phyloP scores from a whole-genome alignment of 1,140 invertebrate genomes.

The Atta texana region DNA sequence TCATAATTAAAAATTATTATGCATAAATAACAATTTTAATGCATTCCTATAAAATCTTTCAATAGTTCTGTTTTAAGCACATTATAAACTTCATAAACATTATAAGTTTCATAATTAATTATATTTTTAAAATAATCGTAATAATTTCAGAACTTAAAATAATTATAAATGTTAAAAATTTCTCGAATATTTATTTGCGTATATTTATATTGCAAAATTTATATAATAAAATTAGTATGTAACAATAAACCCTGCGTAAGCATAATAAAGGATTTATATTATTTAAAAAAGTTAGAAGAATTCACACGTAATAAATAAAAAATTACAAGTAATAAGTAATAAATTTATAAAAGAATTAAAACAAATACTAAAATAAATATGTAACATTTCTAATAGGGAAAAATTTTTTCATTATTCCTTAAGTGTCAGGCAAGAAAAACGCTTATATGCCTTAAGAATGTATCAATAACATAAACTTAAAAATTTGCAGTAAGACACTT shows the following conservation, averaged over 20 bases:
- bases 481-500: too few species aligned
- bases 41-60: conserved; percentile 21
- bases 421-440: too few species aligned
- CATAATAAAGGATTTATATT: conserved; percentile 22
- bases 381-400: not conserved
- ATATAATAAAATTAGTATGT: conserved; percentile 14
- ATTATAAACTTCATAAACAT: conserved; percentile 7
- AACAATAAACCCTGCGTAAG: conserved; percentile 10
- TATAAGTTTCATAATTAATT: conserved; percentile 3
- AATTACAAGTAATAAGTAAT: too few species aligned
- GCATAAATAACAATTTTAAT: conserved; percentile 23
- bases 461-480: too few species aligned
- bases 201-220: conserved; percentile 28
- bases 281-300: not conserved
- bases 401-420: not conserved
- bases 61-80: conserved; percentile 4
- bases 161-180: conserved; percentile 35
- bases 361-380: not conserved
- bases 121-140: not conserved
- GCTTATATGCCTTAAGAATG: too few species aligned
- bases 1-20: conserved; percentile 28
- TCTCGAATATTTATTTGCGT: not conserved
- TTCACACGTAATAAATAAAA: not conserved
- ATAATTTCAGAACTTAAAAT: conserved; percentile 2
- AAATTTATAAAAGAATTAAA: too few species aligned